phyloP scores from a whole-genome alignment of 2,888 invertebrate species.

The Hedychridium roseum region DNA sequence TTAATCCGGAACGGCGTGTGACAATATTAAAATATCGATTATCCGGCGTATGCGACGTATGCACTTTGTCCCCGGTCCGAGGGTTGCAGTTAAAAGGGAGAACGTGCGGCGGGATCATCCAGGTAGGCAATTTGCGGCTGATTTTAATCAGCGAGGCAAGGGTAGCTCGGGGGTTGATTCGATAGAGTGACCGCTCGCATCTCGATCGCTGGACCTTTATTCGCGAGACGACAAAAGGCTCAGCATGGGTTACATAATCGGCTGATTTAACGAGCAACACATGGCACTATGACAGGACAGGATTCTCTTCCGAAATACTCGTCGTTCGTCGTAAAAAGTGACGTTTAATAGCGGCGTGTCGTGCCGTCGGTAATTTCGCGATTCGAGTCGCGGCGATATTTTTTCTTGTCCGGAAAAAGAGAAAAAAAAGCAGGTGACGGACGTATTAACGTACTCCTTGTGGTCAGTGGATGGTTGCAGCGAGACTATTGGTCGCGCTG shows the following conservation, averaged over 20 bases:
- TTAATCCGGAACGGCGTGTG: constrained; percentile 49
- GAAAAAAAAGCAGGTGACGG: too few species aligned
- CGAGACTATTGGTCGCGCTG: constrained; percentile 43
- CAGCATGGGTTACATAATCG: too few species aligned
- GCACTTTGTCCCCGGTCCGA: constrained; percentile 59
- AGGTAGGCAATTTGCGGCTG: constrained; percentile 48
- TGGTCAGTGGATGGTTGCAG: constrained; percentile 45
- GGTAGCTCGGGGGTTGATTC: constrained; percentile 14
- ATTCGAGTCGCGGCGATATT: too few species aligned
- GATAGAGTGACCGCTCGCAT: constrained; percentile 21
- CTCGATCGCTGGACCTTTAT: too few species aligned
- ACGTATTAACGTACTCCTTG: constrained; percentile 36
- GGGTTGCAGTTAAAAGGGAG: constrained; percentile 51
- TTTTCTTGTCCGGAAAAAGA: too few species aligned
- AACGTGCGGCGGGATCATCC: constrained; percentile 37
- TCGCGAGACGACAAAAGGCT: too few species aligned
- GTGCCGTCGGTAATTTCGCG: too few species aligned
- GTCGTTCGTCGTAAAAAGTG: too few species aligned
- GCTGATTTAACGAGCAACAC: too few species aligned
- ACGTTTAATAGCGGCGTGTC: too few species aligned
- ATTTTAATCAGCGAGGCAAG: constrained; percentile 37
- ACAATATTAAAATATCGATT: constrained; percentile 65
- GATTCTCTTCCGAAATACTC: too few species aligned
- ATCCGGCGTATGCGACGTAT: constrained; percentile 62
- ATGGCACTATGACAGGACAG: too few species aligned